Percentiles rank a stretch among this genome's conserved stretches.
Evolutionary conservation across 2,797 vertebrate genomes (phyloP).

Genomic region (Hapalemur alaotrensis): DNA sequence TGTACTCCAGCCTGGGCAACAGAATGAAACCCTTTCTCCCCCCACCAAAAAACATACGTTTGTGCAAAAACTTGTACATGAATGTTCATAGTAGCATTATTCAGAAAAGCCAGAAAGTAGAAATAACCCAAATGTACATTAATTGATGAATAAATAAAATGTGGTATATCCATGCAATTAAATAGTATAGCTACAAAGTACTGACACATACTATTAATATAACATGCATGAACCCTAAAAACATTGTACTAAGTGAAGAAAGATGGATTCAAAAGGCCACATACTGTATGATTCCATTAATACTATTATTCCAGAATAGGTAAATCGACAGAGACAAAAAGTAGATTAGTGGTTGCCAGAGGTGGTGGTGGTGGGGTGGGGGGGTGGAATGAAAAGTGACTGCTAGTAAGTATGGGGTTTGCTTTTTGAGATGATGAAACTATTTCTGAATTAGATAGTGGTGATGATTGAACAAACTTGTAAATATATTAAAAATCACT

Average conservation of each 20-base stretch:
- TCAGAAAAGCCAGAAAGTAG: background rate
- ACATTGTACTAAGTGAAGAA: background rate
- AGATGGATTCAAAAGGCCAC: background rate
- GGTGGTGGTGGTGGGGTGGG: background rate
- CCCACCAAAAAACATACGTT: background rate
- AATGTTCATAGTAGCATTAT: background rate
- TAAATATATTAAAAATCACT: background rate
- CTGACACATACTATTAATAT: background rate
- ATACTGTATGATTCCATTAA: background rate
- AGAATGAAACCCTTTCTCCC: too few species aligned
- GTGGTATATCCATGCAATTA: background rate
- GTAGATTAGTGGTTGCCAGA: background rate
- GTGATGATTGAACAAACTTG: background rate
- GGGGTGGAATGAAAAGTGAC: background rate
- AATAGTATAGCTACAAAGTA: background rate
- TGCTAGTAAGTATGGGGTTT: background rate
- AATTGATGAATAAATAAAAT: background rate
- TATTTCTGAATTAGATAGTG: background rate
- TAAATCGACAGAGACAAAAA: background rate
- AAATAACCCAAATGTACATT: background rate
- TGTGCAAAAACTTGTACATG: background rate
- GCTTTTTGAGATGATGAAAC: background rate
- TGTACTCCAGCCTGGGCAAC: too few species aligned
- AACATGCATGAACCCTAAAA: background rate
- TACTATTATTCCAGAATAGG: background rate